Conservation (phyloP, 53 echinoderm and acorn worm genomes). For the Glandiceps talaboti region DNA sequence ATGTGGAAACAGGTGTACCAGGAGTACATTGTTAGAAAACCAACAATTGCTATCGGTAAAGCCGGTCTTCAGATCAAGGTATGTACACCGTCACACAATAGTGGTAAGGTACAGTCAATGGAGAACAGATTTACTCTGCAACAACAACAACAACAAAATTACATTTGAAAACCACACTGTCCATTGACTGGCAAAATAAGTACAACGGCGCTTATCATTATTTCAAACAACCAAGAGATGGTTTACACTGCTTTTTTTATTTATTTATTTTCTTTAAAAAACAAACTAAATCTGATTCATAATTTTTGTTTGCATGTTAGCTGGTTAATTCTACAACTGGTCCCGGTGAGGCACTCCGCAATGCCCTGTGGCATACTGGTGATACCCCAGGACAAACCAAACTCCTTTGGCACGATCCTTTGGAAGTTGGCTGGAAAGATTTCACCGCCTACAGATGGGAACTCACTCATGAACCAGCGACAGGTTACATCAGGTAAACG, state of each 20-base stretch:
- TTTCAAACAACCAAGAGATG: too few relatives aligned
- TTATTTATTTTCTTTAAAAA: too few relatives aligned
- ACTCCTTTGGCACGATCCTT: conserved; percentile 79
- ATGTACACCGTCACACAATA: too few relatives aligned
- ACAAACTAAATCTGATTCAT: too few relatives aligned
- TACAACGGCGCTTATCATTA: too few relatives aligned
- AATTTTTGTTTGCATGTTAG: too few relatives aligned
- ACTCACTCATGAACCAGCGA: conserved; percentile 54
- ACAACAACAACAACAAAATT: too few relatives aligned
- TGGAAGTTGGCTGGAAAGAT: conserved; percentile 88
- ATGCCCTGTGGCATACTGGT: conserved; percentile 98
- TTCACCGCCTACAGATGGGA: conserved; percentile 91
- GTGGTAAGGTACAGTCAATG: too few relatives aligned
- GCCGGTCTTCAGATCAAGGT: conserved; percentile 98
- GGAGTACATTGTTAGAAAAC: conserved; percentile 67
- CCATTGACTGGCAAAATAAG: too few relatives aligned
- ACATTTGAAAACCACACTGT: too few relatives aligned
- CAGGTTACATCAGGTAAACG: conserved; percentile 78
- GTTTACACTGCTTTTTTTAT: too few relatives aligned
- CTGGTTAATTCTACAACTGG: conserved; percentile 92
- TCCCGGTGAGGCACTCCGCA: conserved; percentile 84
- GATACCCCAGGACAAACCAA: conserved; percentile 80
- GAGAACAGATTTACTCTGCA: too few relatives aligned
- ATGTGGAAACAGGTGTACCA: conserved; percentile 99
- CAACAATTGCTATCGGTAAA: conserved; percentile 66